Evolutionary conservation across 1,140 invertebrate species (phyloP).

Genomic region (Drosophila mojavensis): DNA sequence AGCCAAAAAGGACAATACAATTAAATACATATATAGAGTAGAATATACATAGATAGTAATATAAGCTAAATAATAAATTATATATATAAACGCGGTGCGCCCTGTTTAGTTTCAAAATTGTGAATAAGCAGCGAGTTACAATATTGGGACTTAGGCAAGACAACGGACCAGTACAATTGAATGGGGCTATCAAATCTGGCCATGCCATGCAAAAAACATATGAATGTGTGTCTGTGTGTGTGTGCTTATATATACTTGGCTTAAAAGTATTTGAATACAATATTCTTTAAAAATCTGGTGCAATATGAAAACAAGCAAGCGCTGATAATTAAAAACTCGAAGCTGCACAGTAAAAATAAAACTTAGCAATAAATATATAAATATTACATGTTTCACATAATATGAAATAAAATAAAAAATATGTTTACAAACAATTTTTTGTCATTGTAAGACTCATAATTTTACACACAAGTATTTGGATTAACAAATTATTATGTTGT

Average conservation of each 20-base stretch:
- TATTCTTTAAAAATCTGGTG: slow-evolving; percentile 1
- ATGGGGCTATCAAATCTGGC: slow-evolving; percentile 15
- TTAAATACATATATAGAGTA: not conserved
- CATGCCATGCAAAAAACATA: slow-evolving; percentile 43
- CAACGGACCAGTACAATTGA: not conserved
- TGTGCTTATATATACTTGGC: slow-evolving; percentile 3
- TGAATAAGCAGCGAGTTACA: slow-evolving; percentile 18
- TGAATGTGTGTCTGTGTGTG: not conserved
- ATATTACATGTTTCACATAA: slow-evolving; percentile 2
- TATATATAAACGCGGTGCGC: slow-evolving; percentile 27
- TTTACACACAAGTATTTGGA: too few species aligned
- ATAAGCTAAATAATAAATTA: slow-evolving; percentile 1
- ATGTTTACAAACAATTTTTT: too few species aligned
- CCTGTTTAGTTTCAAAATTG: slow-evolving; percentile 21
- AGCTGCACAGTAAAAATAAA: not conserved
- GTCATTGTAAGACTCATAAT: too few species aligned
- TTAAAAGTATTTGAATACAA: slow-evolving; percentile 5
- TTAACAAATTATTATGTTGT: too few species aligned
- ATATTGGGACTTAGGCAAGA: not conserved
- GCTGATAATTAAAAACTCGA: slow-evolving; percentile 6
- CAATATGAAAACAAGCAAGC: slow-evolving; percentile 1
- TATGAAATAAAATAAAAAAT: not conserved
- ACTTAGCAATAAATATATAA: not conserved
- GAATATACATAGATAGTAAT: not conserved
- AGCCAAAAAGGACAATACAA: slow-evolving; percentile 9